Conservation (phyloP, 2,797 vertebrate genomes). For the Chaenodraco wilsoni region DNA sequence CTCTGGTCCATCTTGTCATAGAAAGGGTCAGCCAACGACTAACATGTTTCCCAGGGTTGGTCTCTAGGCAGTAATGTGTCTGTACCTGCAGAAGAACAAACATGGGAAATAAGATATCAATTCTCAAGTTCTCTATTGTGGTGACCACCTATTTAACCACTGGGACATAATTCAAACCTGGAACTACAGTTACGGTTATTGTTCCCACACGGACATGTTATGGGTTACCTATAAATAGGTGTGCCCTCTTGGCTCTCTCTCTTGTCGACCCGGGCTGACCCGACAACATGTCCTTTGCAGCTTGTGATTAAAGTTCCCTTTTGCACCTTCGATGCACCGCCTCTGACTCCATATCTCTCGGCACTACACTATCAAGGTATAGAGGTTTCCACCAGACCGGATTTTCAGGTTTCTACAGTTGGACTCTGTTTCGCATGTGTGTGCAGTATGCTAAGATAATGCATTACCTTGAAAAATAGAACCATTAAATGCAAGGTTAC, state of each 20-base stretch:
- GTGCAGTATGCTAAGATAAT: background rate
- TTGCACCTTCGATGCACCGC: no score
- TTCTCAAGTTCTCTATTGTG: no score
- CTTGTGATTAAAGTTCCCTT: no score
- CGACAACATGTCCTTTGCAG: no score
- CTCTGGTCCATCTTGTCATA: slow-evolving; percentile 42
- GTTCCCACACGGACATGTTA: no score
- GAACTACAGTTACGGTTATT: no score
- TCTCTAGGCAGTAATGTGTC: background rate
- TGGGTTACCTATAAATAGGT: no score
- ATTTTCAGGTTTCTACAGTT: slow-evolving; percentile 21
- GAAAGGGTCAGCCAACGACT: background rate
- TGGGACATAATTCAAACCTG: no score
- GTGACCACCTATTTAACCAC: no score
- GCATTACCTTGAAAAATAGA: background rate
- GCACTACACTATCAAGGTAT: background rate
- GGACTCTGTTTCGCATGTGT: background rate
- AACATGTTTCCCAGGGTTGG: background rate
- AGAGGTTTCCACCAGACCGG: background rate
- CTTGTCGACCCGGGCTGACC: no score
- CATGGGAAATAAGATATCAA: background rate
- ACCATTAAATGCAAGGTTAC: background rate
- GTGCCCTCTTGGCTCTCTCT: no score
- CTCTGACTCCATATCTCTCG: no score
- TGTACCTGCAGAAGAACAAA: slow-evolving; percentile 29